Conservation (phyloP, 2,888 invertebrate genomes). For the Saturnia japonica region DNA sequence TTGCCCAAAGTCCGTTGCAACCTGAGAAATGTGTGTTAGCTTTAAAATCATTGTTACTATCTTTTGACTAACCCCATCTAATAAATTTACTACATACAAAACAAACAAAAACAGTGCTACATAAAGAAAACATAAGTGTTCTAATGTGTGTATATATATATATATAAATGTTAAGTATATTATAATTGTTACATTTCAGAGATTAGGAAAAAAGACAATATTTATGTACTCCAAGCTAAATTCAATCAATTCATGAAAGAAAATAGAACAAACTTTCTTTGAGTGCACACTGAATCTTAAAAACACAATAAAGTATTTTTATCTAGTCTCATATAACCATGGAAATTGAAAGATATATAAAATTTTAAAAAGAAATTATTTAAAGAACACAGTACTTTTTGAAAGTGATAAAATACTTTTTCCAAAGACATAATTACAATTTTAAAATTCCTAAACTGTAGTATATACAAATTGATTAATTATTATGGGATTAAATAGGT, state of each 20-base stretch:
- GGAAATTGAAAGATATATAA: no score
- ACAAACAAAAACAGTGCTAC: conserved; percentile 4
- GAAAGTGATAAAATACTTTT: no score
- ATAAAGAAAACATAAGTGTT: not conserved
- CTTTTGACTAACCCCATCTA: not conserved
- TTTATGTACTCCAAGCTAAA: not conserved
- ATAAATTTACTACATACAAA: not conserved
- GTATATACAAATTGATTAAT: not conserved
- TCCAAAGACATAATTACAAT: no score
- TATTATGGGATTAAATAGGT: not conserved
- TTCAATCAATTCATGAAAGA: not conserved
- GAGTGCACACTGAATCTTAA: not conserved
- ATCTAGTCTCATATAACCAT: no score
- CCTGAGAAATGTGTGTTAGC: conserved; percentile 76
- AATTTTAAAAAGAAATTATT: no score
- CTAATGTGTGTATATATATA: not conserved
- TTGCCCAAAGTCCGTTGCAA: conserved; percentile 95
- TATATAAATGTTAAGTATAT: not conserved
- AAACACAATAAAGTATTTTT: not conserved
- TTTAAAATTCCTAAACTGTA: no score
- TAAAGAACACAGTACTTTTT: no score
- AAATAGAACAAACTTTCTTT: not conserved
- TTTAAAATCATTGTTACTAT: not conserved
- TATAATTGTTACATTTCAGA: not conserved
- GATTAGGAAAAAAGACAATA: not conserved